Conservation (phyloP, 2,797 vertebrate species). For the Gallinago solitaria region DNA sequence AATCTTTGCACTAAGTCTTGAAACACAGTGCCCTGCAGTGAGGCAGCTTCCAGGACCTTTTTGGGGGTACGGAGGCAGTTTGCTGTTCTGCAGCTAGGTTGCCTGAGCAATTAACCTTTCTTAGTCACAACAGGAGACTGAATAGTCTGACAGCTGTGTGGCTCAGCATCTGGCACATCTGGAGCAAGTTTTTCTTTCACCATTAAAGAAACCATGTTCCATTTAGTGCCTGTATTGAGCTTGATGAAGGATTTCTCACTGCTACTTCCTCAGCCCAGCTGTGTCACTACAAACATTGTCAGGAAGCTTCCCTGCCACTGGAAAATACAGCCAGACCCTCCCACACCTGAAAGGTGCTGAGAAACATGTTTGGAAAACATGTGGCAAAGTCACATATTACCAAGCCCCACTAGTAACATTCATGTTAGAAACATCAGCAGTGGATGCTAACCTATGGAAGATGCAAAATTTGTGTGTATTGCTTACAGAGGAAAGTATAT, state of each 20-base stretch:
- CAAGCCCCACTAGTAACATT: not conserved
- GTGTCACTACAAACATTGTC: rapidly evolving
- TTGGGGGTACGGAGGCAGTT: not conserved
- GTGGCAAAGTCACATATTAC: not conserved
- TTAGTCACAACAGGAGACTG: not conserved
- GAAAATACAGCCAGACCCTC: not conserved
- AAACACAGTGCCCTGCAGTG: not conserved
- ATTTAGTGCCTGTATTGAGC: not conserved
- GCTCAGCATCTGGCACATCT: conserved; percentile 13
- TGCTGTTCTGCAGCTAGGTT: not conserved
- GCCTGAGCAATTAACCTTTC: conserved; percentile 9
- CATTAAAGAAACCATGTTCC: not conserved
- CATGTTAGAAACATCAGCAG: not conserved
- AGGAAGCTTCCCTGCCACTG: not conserved
- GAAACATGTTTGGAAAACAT: not conserved
- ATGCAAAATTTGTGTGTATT: not conserved
- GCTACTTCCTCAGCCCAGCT: not conserved
- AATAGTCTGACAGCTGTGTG: not conserved
- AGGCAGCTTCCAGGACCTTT: not conserved
- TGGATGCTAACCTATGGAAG: not conserved
- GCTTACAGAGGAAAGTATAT: not conserved
- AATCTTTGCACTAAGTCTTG: not conserved
- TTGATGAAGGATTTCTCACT: not conserved
- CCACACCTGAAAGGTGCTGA: not conserved
- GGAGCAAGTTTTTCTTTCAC: conserved; percentile 26